phyloP scores from a whole-genome alignment of 2,113 vertebrate genomes.

The Mirounga angustirostris region DNA sequence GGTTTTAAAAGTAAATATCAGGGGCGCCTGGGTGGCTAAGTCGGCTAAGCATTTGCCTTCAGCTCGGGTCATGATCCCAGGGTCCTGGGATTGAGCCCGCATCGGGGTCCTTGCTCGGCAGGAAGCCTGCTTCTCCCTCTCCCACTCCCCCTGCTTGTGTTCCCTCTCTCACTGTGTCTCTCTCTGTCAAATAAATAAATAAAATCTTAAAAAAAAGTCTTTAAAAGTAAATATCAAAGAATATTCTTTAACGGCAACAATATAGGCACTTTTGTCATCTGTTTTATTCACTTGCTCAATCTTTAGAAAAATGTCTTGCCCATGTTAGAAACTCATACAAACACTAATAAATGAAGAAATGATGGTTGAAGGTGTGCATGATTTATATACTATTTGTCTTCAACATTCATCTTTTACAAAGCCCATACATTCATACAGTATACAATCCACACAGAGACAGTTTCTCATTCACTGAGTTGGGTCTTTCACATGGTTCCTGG shows the following conservation, averaged over 20 bases:
- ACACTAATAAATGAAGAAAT: background rate
- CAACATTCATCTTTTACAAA: background rate
- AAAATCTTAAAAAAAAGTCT: background rate
- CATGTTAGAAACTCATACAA: background rate
- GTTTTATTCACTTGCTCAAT: background rate
- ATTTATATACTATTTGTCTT: background rate
- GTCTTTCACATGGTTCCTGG: background rate
- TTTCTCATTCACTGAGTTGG: background rate
- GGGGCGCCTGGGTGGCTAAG: too few species aligned
- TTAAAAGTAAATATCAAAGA: background rate
- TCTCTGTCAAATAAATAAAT: too few species aligned
- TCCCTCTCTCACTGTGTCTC: too few species aligned
- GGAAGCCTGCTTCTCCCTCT: too few species aligned
- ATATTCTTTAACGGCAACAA: background rate
- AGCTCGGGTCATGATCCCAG: too few species aligned
- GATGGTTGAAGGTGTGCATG: background rate
- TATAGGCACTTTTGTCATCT: background rate
- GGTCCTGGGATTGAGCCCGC: too few species aligned
- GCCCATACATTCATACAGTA: background rate
- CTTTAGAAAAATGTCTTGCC: background rate
- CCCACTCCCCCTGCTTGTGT: too few species aligned
- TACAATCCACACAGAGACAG: background rate
- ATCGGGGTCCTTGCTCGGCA: too few species aligned
- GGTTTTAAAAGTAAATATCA: background rate
- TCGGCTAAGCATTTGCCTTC: too few species aligned